phyloP scores from a whole-genome alignment of 2,113 vertebrate species.

The Sturnira hondurensis region DNA sequence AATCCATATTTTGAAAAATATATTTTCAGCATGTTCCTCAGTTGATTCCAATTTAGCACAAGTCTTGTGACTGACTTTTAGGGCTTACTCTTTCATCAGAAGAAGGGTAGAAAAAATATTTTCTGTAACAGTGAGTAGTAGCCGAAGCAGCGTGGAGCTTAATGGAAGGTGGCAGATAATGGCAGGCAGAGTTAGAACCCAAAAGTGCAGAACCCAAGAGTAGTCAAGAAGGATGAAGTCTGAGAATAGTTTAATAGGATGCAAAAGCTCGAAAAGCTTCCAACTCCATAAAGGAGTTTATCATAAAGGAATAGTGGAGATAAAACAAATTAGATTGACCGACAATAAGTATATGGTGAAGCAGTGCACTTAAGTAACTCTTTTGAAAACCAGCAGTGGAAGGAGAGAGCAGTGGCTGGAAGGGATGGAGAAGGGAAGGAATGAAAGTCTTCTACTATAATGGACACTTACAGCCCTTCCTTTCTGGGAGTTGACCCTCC shows the following conservation, averaged over 20 bases:
- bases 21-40: not conserved
- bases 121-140: not conserved
- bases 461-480: not conserved
- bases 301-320: not conserved
- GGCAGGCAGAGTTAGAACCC: not conserved
- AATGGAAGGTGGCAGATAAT: not conserved
- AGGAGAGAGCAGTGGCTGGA: not conserved
- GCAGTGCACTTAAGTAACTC: not conserved
- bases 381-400: not conserved
- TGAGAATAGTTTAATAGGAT: not conserved
- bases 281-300: not conserved
- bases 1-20: slow-evolving; percentile 18
- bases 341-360: not conserved
- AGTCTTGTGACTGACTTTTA: slow-evolving; percentile 4
- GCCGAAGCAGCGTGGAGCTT: not conserved
- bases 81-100: not conserved
- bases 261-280: not conserved
- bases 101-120: slow-evolving; percentile 9
- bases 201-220: not conserved
- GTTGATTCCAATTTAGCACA: not conserved
- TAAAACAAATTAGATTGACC: not conserved
- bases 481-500: not conserved
- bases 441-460: not conserved
- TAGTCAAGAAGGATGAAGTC: not conserved
- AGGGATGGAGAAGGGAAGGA: not conserved